These are phyloP conservation scores for Anisognathus igniventris DNA, from an alignment of 2,797 vertebrate genomes.

Conservation along the genomic window DNA sequence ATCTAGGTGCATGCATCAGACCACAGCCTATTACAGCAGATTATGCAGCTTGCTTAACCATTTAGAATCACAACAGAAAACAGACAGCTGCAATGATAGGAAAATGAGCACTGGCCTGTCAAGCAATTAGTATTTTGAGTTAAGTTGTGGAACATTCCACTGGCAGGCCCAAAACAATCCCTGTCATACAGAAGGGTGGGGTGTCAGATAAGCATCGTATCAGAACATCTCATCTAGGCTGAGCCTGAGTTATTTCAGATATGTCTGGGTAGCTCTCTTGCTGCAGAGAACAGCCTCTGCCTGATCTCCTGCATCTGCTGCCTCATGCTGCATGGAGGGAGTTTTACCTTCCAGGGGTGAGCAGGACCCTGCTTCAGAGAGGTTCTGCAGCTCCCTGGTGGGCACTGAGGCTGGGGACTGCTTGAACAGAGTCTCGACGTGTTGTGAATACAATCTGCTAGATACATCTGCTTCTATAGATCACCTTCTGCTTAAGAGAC, in stretches of 20 bases:
- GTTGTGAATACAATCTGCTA: background rate
- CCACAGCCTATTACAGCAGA: constrained; percentile 32
- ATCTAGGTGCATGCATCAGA: constrained; percentile 54
- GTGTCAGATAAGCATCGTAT: background rate
- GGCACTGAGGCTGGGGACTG: background rate
- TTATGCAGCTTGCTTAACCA: constrained; percentile 51
- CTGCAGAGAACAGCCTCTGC: background rate
- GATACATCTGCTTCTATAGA: background rate
- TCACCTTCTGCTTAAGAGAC: background rate
- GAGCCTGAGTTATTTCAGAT: background rate
- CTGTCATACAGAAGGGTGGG: background rate
- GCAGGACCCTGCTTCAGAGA: background rate
- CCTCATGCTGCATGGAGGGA: background rate
- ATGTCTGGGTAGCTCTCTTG: background rate
- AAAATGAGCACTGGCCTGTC: background rate
- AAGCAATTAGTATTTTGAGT: constrained; percentile 10
- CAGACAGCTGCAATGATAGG: background rate
- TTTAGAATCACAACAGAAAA: constrained; percentile 27
- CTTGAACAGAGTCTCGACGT: background rate
- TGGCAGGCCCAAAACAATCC: background rate
- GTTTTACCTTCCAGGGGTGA: background rate
- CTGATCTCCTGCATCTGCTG: background rate
- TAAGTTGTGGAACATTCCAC: background rate
- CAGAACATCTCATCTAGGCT: background rate
- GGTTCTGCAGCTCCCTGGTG: background rate